Evolutionary conservation across 2,888 invertebrate genomes (phyloP).

Genomic region (Pristionchus arcanus): DNA sequence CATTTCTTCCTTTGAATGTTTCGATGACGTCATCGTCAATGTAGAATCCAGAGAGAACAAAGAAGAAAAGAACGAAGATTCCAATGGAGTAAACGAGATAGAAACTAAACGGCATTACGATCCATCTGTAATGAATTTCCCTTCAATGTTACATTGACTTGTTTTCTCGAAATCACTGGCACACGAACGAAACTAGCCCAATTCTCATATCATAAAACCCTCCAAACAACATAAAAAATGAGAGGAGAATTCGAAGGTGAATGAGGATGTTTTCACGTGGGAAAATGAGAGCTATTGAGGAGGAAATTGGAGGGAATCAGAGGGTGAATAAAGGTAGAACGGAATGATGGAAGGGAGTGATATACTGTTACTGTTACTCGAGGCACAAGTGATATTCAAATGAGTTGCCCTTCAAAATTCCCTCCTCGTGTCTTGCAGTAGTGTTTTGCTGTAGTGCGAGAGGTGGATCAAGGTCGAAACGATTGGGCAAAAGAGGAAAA

Average conservation of each 20-base stretch:
- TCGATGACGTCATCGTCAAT: slow-evolving; percentile 34
- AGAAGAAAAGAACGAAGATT: slow-evolving; percentile 43
- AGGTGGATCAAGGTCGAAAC: slow-evolving; percentile 33
- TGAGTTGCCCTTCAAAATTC: background rate
- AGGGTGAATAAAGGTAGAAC: background rate
- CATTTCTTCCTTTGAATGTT: background rate
- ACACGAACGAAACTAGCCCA: background rate
- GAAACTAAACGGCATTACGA: background rate
- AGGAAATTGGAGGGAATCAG: background rate
- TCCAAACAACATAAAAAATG: background rate
- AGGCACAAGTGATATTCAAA: background rate
- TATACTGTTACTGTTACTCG: background rate
- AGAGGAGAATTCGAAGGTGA: background rate
- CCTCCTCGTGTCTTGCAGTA: background rate
- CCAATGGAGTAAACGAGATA: slow-evolving; percentile 36
- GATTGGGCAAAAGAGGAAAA: slow-evolving; percentile 9
- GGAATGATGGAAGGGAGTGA: background rate
- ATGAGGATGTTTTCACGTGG: slow-evolving; percentile 10
- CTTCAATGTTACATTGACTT: background rate
- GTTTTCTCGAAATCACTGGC: background rate
- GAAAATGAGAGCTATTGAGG: slow-evolving; percentile 10
- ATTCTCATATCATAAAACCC: background rate
- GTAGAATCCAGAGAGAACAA: slow-evolving; percentile 24
- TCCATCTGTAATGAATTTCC: background rate
- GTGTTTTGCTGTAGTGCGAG: slow-evolving; percentile 11